Evolutionary conservation across 2,888 invertebrate genomes (phyloP), one percentile per base, ranked within the genome.

Genomic region (Gonocerus acuteangulatus): DNA sequence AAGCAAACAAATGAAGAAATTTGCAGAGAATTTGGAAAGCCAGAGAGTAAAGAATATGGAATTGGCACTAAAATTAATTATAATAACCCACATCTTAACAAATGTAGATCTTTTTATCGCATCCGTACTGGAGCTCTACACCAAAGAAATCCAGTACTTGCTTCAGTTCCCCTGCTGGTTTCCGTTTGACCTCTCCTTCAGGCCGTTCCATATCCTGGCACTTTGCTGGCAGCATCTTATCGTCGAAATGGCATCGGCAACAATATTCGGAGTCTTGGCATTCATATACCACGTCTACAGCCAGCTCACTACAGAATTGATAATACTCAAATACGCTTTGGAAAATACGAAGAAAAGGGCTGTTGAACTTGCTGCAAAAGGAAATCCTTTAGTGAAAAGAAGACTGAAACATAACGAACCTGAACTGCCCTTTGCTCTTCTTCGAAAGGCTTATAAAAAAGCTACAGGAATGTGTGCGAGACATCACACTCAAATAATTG

Each of bases 101-200:
- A 16, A 6, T 18, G 27, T 48, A 52, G 36, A 52, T 7, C 0
- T 52, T 21, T 19, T 15, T 4, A 18, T 52, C 9, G 21, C 21
- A n/a, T 9, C 2, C 19, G 2, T 21, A 9, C 13, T 52, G 1
- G 52, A 52, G 13, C 18, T 13, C 13, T 39, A 52, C 3, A 1
- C n/a, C 6, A 18, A 13, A 15, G 21, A 52, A 18, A 13, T 52
- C n/a, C 16, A 32, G 9, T 39, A 6, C 15, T 4, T 52, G 3
- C 39, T 52, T 7, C 9, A 32, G 52, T 52, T 18, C 4, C 52
- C 52, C 6, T 52, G 52, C 18, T 52, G 52, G 52, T 52, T 52
- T 21, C 52, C 52, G 1, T 52, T 52, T 4, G 39, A 39, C 21
- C 11, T 52, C 13, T 34, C 34, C 2, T 52, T 13, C 16, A 16